Evolutionary conservation across 64 coral and sea anemone genomes (phyloP).

Genomic region (Catalaphyllia jardinei): DNA sequence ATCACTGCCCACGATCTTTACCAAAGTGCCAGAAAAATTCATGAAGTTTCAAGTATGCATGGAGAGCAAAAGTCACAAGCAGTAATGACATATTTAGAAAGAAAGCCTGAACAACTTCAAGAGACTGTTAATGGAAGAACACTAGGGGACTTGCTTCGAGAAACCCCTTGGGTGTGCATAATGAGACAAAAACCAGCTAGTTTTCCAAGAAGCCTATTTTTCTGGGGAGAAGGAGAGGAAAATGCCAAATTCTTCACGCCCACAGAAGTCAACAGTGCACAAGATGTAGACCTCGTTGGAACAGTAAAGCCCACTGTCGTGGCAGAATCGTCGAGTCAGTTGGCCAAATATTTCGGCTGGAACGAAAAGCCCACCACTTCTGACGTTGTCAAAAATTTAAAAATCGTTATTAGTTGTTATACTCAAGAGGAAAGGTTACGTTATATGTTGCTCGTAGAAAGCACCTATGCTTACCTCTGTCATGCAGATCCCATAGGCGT

Average conservation of each 20-base stretch:
- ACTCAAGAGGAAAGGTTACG: constrained; percentile 9
- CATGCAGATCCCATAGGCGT: too few species aligned
- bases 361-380: constrained; percentile 7
- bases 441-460: constrained; percentile 2
- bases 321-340: neutral
- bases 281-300: constrained; percentile 53
- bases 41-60: too few species aligned
- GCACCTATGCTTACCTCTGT: too few species aligned
- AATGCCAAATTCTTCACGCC: neutral
- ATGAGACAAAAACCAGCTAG: constrained; percentile 24
- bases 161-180: constrained; percentile 39
- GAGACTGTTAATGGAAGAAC: neutral
- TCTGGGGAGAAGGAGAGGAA: neutral
- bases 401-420: constrained; percentile 46
- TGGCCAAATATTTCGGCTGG: constrained; percentile 58
- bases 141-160: neutral
- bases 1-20: constrained; percentile 53
- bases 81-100: constrained; percentile 27
- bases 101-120: constrained; percentile 5
- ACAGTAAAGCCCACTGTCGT: constrained; percentile 35
- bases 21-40: constrained; percentile 28
- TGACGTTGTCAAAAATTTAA: constrained; percentile 45
- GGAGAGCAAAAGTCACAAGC: constrained; percentile 30
- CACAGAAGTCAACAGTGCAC: constrained; percentile 26
- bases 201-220: constrained; percentile 43